phyloP scores from a whole-genome alignment of 2,797 vertebrate genomes.

The Paratrypauchen microcephalus region DNA sequence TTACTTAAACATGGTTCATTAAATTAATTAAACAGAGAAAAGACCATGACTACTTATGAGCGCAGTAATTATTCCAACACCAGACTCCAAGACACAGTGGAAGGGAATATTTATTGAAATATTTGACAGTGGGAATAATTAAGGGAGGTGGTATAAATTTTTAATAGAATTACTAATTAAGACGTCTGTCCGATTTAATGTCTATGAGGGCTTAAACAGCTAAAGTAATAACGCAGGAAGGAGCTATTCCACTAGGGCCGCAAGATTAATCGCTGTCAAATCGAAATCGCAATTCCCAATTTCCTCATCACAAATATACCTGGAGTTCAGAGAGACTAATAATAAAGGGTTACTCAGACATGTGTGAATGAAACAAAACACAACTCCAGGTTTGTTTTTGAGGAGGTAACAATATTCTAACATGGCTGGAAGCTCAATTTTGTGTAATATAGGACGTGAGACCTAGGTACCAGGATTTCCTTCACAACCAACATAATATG shows the following conservation, averaged over 20 bases:
- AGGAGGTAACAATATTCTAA: no score
- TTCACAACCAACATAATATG: neutral
- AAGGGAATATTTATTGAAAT: conserved; percentile 30
- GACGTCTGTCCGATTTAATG: conserved; percentile 38
- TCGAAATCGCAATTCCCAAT: no score
- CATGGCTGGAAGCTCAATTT: no score
- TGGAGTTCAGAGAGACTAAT: no score
- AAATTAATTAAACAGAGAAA: conserved; percentile 42
- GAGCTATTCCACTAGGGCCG: conserved; percentile 14
- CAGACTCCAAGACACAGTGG: conserved; percentile 35
- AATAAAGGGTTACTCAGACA: no score
- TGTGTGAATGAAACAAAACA: no score
- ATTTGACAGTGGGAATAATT: conserved; percentile 31
- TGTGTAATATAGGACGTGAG: no score
- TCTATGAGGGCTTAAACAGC: conserved; percentile 34
- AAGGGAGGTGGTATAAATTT: conserved; percentile 35
- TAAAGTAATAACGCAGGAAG: conserved; percentile 35
- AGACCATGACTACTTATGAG: conserved; percentile 22
- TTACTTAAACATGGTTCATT: conserved; percentile 45
- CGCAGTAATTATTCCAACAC: conserved; percentile 40
- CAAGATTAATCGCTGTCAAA: neutral
- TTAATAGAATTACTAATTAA: conserved; percentile 47
- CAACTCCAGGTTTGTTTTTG: no score
- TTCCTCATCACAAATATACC: no score
- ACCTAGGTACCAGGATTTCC: no score